Conservation (phyloP, 2,888 invertebrate genomes). For the Coelinius sp. region DNA sequence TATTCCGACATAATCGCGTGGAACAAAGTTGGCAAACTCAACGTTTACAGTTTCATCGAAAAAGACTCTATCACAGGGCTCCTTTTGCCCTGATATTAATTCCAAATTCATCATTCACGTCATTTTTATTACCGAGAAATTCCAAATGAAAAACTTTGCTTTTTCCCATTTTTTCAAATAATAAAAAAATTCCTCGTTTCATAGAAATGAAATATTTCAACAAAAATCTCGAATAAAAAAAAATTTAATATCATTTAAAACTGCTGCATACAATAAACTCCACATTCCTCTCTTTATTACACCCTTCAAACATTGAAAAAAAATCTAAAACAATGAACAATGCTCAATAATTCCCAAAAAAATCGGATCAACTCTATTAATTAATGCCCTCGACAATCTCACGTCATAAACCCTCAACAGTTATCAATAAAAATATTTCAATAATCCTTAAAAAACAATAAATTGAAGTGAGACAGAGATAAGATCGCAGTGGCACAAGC, state of each 20-base stretch:
- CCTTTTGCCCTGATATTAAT: background rate
- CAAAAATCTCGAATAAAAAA: background rate
- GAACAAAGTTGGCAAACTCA: background rate
- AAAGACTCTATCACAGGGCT: background rate
- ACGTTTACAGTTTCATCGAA: background rate
- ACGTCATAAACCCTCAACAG: background rate
- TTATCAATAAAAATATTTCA: background rate
- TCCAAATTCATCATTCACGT: background rate
- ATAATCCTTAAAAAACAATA: background rate
- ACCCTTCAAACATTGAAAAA: no score
- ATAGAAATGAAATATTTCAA: background rate
- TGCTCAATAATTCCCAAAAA: background rate
- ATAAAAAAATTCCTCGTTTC: background rate
- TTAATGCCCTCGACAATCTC: background rate
- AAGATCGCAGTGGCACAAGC: slow-evolving; percentile 15
- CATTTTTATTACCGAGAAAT: background rate
- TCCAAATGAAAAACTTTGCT: no score
- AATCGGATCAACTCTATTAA: background rate
- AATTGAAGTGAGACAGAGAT: background rate
- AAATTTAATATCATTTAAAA: background rate
- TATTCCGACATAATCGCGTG: background rate
- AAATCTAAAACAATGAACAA: no score
- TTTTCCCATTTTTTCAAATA: background rate
- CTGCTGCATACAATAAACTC: background rate
- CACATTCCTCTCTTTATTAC: background rate